Base-by-base conservation (phyloP, 2,888 invertebrate genomes). In the Steinernema hermaphroditum region DNA sequence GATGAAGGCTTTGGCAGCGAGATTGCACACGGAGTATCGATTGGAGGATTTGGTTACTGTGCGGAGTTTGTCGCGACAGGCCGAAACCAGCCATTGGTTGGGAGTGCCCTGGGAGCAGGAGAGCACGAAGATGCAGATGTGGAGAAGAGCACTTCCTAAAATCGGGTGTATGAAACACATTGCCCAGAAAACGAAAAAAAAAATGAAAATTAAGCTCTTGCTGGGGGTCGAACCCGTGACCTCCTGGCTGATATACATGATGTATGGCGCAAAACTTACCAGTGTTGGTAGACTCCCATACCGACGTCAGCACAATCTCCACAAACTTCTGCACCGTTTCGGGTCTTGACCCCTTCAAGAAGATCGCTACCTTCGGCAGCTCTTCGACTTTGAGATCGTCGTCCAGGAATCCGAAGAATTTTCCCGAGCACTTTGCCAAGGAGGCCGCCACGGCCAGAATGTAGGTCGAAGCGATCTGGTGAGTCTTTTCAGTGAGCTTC, bases 401-500 rank as follows among this genome's bases (percentile, higher is more conserved):
- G 54, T 54, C 54, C 54, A 54, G 6, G 54, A 54, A 22, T 6
- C 54, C 54, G 27, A 54, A 54, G 54, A 54, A 54, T 16, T 54
- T 54, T 16, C 54, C 54, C 6, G 19, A 22, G 54, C 54, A 54
- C 2, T 22, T 22, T 6, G 54, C 22, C 6, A 24, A 6, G 19
- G 54, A 14, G 2, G 54, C 54, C 54, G 54, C 54, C 22, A 22
- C 54, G 12, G 54, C 54, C 19, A 54, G 19, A 12, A 54, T 14
- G 27, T 54, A 54, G 27, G 6, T 54, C 2, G 54, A 54, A 2
- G 24, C 54, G 27, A 54, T 54, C 54, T 24, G 54, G 54, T 54
- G 27, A 6, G 54, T 54, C 2, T 68, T 68, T 37, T 68, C 41
- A 14, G 32, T 41, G 2, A 68, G 19, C 8, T 12, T 34, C 8